Conservation (phyloP, 2,113 vertebrate genomes). For the Labrus mixtus region DNA sequence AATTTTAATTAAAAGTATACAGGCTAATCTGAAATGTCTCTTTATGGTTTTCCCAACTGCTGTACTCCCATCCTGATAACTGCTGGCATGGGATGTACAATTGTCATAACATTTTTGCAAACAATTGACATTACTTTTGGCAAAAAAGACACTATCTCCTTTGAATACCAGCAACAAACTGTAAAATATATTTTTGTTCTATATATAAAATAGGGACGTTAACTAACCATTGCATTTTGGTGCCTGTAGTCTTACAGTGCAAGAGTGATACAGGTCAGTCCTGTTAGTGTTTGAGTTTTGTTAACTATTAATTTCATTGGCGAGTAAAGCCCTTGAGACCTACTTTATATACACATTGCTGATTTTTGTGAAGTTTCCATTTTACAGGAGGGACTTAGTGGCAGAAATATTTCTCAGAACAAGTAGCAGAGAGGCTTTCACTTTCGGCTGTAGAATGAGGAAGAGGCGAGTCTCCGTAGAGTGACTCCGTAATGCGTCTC, state of each 20-base stretch:
- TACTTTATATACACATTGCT: too few species aligned
- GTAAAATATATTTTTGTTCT: too few species aligned
- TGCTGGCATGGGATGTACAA: neutral
- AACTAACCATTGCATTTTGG: neutral
- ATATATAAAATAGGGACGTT: neutral
- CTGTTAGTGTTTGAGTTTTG: neutral
- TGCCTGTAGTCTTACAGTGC: neutral
- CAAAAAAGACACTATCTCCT: too few species aligned
- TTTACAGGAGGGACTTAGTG: neutral
- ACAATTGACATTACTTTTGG: too few species aligned
- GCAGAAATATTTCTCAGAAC: neutral
- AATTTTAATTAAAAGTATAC: too few species aligned
- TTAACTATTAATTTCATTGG: neutral
- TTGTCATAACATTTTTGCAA: too few species aligned
- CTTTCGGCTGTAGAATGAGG: conserved; percentile 58
- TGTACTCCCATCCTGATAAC: neutral
- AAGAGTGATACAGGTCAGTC: neutral
- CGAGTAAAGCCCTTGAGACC: too few species aligned
- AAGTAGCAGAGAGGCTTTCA: conserved; percentile 22
- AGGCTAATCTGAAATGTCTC: neutral
- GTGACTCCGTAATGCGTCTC: neutral
- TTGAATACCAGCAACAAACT: too few species aligned
- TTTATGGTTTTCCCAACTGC: neutral
- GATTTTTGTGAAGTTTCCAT: neutral
- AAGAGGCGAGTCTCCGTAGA: conserved; percentile 40